Conservation (phyloP, 2,888 invertebrate genomes). For the Lamellibrachia columna region DNA sequence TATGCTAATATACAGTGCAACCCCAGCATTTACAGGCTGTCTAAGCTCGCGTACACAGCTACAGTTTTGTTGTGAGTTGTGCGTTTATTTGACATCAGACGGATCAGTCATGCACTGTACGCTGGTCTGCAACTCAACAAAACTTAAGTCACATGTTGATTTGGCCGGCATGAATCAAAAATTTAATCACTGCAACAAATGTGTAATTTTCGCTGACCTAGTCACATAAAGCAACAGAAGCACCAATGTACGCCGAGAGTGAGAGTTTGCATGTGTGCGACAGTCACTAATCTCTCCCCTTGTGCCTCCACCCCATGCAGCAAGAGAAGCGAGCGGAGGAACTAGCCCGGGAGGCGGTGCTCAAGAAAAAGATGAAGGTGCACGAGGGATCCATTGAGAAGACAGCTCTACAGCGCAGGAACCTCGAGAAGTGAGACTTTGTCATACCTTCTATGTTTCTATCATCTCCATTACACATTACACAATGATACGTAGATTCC, state of each 20-base stretch:
- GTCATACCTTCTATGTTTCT: background rate
- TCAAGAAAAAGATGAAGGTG: slow-evolving; percentile 51
- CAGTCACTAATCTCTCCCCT: slow-evolving; percentile 25
- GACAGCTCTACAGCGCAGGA: slow-evolving; percentile 51
- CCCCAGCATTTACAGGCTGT: no score
- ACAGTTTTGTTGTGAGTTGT: no score
- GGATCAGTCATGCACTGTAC: no score
- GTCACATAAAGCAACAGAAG: no score
- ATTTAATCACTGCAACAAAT: no score
- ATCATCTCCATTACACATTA: background rate
- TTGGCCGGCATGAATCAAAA: no score
- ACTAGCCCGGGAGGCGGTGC: slow-evolving; percentile 45
- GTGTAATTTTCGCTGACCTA: no score
- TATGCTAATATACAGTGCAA: no score
- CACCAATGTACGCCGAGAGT: slow-evolving; percentile 39
- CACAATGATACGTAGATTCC: background rate
- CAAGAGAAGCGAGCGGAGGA: slow-evolving; percentile 50
- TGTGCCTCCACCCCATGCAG: slow-evolving; percentile 24
- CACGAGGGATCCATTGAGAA: slow-evolving; percentile 50
- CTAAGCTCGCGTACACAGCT: no score
- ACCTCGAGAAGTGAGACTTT: slow-evolving; percentile 50
- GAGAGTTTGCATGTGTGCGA: slow-evolving; percentile 23
- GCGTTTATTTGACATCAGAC: no score
- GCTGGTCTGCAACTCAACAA: no score
- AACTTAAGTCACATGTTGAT: no score